Percentiles rank a stretch among this genome's conserved stretches.
phyloP scores from a whole-genome alignment of 2,113 vertebrate species.

The Ellobius talpinus region DNA sequence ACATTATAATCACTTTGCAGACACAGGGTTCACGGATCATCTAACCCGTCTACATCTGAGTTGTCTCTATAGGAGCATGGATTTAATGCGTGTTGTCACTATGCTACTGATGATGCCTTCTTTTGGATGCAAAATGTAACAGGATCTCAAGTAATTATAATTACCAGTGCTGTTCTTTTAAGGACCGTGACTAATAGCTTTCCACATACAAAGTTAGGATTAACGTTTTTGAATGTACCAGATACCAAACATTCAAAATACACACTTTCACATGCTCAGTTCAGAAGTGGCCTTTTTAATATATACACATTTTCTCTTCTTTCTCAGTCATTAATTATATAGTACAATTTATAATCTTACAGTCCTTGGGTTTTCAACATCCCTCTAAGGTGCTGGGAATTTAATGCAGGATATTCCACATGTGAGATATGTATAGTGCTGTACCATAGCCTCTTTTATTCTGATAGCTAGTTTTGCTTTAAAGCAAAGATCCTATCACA shows the following conservation, averaged over 20 bases:
- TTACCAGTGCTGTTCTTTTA: neutral
- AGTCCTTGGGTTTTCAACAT: constrained; percentile 22
- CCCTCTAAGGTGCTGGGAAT: neutral
- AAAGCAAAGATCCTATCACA: no score
- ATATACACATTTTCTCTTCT: constrained; percentile 40
- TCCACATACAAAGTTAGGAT: neutral
- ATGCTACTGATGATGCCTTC: neutral
- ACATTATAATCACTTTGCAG: neutral
- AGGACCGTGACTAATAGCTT: neutral
- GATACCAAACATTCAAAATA: constrained; percentile 16
- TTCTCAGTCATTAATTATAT: constrained; percentile 36
- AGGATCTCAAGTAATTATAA: constrained; percentile 25
- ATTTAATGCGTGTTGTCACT: neutral
- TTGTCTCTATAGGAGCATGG: neutral
- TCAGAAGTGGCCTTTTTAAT: constrained; percentile 2
- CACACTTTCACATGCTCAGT: constrained; percentile 23
- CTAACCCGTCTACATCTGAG: neutral
- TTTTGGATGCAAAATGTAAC: constrained; percentile 34
- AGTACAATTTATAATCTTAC: neutral
- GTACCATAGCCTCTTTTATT: neutral
- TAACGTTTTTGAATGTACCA: constrained; percentile 9
- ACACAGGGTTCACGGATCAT: neutral
- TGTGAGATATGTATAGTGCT: neutral
- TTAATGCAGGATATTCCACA: neutral
- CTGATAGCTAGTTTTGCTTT: no score